Evolutionary conservation across 2,888 invertebrate genomes (phyloP).

Genomic region (Andricus quercusramuli): DNA sequence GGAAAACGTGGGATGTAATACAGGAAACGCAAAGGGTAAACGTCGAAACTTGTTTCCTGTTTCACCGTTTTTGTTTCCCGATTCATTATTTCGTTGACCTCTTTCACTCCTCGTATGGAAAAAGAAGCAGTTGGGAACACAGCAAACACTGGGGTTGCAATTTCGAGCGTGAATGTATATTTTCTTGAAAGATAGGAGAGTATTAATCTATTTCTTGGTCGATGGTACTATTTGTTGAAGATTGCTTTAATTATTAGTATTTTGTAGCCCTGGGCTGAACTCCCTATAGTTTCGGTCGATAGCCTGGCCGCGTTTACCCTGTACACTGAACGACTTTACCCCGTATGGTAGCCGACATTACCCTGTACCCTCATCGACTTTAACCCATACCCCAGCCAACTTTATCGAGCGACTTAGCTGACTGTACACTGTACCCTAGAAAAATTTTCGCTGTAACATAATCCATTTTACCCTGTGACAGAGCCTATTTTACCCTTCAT

Average conservation of each 20-base stretch:
- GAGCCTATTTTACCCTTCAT: too few species aligned
- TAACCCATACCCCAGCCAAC: too few species aligned
- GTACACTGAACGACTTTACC: too few species aligned
- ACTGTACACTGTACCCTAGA: too few species aligned
- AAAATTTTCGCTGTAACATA: too few species aligned
- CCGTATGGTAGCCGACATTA: too few species aligned
- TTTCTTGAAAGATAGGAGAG: not conserved
- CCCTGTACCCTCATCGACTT: too few species aligned
- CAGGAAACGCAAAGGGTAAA: constrained; percentile 20
- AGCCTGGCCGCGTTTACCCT: too few species aligned
- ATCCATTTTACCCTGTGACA: too few species aligned
- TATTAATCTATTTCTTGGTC: not conserved
- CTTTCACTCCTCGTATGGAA: not conserved
- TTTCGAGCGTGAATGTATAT: not conserved
- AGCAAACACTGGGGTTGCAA: not conserved
- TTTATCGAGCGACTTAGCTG: too few species aligned
- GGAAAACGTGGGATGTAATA: constrained; percentile 8
- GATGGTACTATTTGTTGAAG: not conserved
- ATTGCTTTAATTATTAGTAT: not conserved
- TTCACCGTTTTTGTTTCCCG: not conserved
- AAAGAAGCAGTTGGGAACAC: not conserved
- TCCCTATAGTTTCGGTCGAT: not conserved
- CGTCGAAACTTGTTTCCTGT: too few species aligned
- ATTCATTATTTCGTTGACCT: constrained; percentile 19
- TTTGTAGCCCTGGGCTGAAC: too few species aligned